Evolutionary conservation across 2,113 vertebrate genomes (phyloP).

Genomic region (Mungos mungo): DNA sequence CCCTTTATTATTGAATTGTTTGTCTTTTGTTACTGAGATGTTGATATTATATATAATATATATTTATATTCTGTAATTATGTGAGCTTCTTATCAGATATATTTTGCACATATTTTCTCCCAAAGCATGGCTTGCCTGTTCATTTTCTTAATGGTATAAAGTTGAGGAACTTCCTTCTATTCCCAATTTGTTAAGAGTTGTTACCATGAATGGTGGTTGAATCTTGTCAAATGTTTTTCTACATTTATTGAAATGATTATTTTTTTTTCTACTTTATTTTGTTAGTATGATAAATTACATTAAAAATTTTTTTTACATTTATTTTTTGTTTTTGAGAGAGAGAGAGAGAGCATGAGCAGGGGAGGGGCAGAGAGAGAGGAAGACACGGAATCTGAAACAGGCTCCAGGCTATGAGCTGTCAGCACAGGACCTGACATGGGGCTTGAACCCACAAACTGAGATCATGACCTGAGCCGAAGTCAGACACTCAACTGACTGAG

Average conservation of each 20-base stretch:
- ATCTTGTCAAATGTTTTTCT: background rate
- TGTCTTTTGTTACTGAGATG: background rate
- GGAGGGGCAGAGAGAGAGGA: too few species aligned
- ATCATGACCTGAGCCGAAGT: too few species aligned
- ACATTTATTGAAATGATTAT: background rate
- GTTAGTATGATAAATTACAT: background rate
- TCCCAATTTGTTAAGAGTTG: background rate
- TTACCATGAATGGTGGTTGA: background rate
- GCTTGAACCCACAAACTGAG: too few species aligned
- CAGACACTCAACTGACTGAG: too few species aligned
- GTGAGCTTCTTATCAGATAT: background rate
- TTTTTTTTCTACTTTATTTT: background rate
- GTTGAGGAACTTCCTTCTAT: background rate
- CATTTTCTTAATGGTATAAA: background rate
- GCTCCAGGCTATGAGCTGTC: too few species aligned
- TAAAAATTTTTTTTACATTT: background rate
- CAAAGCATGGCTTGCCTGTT: background rate
- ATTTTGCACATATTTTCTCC: background rate
- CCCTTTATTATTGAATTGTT: background rate
- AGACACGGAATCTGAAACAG: too few species aligned
- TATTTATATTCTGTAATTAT: background rate
- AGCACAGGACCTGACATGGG: too few species aligned
- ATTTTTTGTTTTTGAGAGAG: too few species aligned
- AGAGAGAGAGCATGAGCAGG: too few species aligned
- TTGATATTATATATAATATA: background rate